Conservation (phyloP, 2,113 vertebrate genomes). For the Lichenostomus cassidix region DNA sequence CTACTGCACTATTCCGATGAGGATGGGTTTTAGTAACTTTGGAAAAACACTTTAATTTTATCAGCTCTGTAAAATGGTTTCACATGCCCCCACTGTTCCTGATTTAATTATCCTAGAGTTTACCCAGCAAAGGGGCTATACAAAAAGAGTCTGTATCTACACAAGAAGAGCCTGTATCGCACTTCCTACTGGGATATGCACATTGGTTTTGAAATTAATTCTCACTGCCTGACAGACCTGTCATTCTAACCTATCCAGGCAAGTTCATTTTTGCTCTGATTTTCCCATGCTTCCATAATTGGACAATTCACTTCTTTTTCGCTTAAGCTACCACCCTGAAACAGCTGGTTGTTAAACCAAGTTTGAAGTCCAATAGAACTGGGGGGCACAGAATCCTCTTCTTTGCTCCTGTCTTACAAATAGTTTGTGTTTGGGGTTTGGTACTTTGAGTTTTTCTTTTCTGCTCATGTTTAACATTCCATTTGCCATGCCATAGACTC, state of each 20-base stretch:
- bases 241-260: not conserved
- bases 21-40: not conserved
- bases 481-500: not conserved
- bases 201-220: not conserved
- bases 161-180: not conserved
- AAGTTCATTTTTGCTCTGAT: not conserved
- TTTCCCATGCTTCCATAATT: not conserved
- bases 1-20: not conserved
- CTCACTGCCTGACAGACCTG: not conserved
- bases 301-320: not conserved
- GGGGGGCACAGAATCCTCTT: not conserved
- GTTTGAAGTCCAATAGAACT: not conserved
- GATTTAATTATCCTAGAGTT: not conserved
- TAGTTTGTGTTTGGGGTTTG: not conserved
- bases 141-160: not conserved
- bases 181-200: not conserved
- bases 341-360: not conserved
- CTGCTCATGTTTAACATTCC: not conserved
- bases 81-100: not conserved
- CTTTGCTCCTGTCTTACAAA: not conserved
- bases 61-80: not conserved
- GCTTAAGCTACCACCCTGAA: not conserved
- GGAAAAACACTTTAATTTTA: not conserved
- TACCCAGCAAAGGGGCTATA: not conserved
- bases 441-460: not conserved